These are phyloP conservation scores for Dendrophyllia cribrosa DNA, from an alignment of 64 coral and sea anemone genomes.

Conservation along the genomic window DNA sequence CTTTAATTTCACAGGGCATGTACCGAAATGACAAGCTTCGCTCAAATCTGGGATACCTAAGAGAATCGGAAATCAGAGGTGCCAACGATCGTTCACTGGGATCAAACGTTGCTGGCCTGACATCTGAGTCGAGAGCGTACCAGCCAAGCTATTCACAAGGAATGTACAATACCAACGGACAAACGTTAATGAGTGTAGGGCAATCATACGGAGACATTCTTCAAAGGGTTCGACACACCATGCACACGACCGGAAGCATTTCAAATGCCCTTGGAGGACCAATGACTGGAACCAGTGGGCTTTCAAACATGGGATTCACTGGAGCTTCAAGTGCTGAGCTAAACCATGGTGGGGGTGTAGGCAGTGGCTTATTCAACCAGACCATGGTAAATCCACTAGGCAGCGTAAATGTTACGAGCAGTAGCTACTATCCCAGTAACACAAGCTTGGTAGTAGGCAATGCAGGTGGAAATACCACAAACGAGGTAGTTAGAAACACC, in stretches of 20 bases:
- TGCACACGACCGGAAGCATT: conserved; percentile 43
- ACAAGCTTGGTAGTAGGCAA: background rate
- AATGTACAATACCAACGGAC: background rate
- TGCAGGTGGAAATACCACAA: background rate
- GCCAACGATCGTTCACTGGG: background rate
- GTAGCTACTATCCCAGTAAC: background rate
- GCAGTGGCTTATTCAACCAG: background rate
- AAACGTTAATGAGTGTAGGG: background rate
- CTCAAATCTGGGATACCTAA: background rate
- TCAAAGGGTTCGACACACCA: conserved; percentile 46
- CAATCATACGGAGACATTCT: conserved; percentile 40
- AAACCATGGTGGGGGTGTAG: background rate
- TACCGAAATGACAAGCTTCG: background rate
- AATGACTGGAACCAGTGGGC: background rate
- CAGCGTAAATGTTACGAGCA: background rate
- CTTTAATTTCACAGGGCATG: background rate
- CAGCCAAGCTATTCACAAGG: conserved; percentile 1
- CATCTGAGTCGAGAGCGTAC: background rate
- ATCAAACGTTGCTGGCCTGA: background rate
- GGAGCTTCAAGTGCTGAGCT: background rate
- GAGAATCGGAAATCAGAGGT: background rate
- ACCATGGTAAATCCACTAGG: background rate
- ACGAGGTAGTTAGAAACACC: background rate
- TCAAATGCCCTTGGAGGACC: background rate
- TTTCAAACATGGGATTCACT: background rate